Conservation (phyloP, 2,888 invertebrate genomes). For the Linyphia triangularis region DNA sequence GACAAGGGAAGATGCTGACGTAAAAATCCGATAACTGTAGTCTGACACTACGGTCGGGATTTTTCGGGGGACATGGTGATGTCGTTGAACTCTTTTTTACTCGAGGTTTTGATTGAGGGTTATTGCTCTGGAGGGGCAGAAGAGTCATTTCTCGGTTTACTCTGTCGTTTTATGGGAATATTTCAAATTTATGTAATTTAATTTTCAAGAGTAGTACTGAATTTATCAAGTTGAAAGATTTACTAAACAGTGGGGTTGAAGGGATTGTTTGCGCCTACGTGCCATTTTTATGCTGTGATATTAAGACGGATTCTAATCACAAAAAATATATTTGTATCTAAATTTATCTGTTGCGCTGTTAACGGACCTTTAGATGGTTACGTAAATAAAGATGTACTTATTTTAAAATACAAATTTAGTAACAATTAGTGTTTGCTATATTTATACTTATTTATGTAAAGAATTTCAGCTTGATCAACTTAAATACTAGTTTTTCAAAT, state of each 20-base stretch:
- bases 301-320: neutral
- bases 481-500: no score
- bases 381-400: no score
- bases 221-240: neutral
- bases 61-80: neutral
- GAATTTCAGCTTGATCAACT: no score
- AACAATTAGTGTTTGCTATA: no score
- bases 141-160: neutral
- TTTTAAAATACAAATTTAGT: no score
- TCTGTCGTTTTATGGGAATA: no score
- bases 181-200: no score
- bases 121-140: neutral
- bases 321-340: no score
- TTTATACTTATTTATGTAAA: no score
- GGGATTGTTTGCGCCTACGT: neutral
- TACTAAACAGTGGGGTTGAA: neutral
- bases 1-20: neutral
- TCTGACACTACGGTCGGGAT: neutral
- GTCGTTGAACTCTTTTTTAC: slow-evolving; percentile 17
- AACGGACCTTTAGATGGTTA: no score
- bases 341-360: no score
- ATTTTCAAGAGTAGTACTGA: neutral
- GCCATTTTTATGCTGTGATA: neutral
- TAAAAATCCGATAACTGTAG: slow-evolving; percentile 9
- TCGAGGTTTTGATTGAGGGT: neutral